Conservation (phyloP, 2,797 vertebrate genomes). For the Taenioides sp. region DNA sequence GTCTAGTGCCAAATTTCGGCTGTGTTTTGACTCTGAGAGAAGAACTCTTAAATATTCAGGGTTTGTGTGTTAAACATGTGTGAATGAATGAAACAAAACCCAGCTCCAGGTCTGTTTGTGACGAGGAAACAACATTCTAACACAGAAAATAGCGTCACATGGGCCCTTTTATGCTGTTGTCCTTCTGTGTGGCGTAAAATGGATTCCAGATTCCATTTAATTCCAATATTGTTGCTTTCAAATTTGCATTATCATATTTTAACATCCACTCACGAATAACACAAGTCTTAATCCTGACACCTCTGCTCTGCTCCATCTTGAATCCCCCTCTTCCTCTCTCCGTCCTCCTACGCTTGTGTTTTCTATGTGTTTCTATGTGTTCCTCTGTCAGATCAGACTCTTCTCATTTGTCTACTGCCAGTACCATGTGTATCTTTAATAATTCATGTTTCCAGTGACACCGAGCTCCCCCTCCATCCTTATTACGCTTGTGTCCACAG, state of each 20-base stretch:
- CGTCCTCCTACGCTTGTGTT: constrained; percentile 25
- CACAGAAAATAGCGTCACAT: no score
- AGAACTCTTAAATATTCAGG: no score
- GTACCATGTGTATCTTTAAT: constrained; percentile 48
- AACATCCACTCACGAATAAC: neutral
- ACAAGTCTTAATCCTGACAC: neutral
- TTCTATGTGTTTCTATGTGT: constrained; percentile 10
- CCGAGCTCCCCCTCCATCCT: constrained; percentile 24
- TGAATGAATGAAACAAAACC: no score
- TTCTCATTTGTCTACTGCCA: constrained; percentile 23
- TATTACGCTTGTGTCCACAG: constrained; percentile 11
- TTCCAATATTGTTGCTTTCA: neutral
- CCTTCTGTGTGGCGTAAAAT: no score
- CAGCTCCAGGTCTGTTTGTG: no score
- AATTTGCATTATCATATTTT: neutral
- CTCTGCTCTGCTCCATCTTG: neutral
- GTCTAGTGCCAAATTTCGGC: no score
- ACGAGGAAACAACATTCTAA: no score
- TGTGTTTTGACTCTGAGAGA: no score
- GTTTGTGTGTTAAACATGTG: no score
- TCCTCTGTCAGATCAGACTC: neutral
- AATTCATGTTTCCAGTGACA: constrained; percentile 50
- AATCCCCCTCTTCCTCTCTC: constrained; percentile 8
- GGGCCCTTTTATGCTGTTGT: no score
- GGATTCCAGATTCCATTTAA: neutral